phyloP scores from a whole-genome alignment of 2,113 vertebrate species.

The Spizaetus ornatus region DNA sequence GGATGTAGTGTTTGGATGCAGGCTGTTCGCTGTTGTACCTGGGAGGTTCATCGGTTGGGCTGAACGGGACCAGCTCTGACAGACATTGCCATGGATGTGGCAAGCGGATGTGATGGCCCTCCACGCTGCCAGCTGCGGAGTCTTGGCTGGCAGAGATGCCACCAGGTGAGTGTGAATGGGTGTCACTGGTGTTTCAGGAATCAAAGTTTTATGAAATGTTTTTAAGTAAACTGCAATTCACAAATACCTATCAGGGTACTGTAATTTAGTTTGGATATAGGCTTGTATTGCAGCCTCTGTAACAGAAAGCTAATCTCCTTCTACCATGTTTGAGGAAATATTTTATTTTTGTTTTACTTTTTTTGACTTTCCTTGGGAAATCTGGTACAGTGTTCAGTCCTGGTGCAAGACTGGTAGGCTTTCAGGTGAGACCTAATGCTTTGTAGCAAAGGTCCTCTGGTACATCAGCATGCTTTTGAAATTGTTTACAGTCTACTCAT shows the following conservation, averaged over 20 bases:
- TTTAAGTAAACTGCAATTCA: neutral
- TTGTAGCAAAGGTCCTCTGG: neutral
- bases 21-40: neutral
- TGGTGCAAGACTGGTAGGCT: neutral
- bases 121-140: neutral
- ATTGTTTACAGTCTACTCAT: neutral
- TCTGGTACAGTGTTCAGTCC: neutral
- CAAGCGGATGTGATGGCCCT: neutral
- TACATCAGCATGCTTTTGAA: neutral
- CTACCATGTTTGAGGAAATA: neutral
- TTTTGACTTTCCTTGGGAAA: neutral
- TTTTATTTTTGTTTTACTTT: neutral
- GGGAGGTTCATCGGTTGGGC: neutral
- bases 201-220: neutral
- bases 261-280: neutral
- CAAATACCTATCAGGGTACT: neutral
- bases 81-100: neutral
- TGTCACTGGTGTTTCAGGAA: neutral
- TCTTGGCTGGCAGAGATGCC: neutral
- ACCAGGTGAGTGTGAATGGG: neutral
- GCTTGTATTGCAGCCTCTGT: neutral
- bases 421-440: neutral
- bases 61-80: neutral
- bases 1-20: too few species aligned
- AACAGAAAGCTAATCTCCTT: neutral